Percentiles rank a stretch among this genome's conserved stretches.
Evolutionary conservation across 1,140 invertebrate genomes (phyloP).

Genomic region (Philaenus spumarius): DNA sequence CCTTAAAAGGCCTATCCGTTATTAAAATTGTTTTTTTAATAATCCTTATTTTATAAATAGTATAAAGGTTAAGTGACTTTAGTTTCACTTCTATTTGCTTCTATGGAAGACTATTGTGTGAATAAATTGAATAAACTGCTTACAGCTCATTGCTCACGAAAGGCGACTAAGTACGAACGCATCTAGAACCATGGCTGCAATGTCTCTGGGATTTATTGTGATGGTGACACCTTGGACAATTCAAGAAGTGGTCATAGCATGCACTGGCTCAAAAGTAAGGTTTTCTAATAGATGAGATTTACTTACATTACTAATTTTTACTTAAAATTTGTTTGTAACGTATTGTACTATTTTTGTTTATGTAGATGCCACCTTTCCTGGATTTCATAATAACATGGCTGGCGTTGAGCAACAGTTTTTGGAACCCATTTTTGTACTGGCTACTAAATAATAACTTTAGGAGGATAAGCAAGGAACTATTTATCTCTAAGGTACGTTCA

Average conservation of each 20-base stretch:
- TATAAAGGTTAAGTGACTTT: background rate
- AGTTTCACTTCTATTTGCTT: background rate
- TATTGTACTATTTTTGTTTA: constrained; percentile 23
- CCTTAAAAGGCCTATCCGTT: too few relatives aligned
- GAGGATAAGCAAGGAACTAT: constrained; percentile 64
- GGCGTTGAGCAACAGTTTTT: constrained; percentile 77
- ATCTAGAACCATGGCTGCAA: constrained; percentile 79
- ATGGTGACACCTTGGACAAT: constrained; percentile 84
- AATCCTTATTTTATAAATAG: too few relatives aligned
- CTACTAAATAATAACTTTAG: constrained; percentile 76
- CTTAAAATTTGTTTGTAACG: background rate
- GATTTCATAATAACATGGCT: constrained; percentile 80
- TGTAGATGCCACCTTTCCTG: constrained; percentile 64
- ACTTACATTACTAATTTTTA: background rate
- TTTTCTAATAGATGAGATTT: too few relatives aligned
- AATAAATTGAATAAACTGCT: too few relatives aligned
- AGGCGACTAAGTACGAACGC: constrained; percentile 66
- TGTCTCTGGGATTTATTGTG: constrained; percentile 81
- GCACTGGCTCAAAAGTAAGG: constrained; percentile 63
- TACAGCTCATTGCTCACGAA: constrained; percentile 59
- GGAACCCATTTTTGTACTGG: constrained; percentile 86
- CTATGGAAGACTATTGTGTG: background rate
- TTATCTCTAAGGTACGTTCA: constrained; percentile 58
- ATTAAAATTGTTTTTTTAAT: too few relatives aligned
- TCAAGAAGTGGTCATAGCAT: constrained; percentile 80